phyloP scores from a whole-genome alignment of 2,113 vertebrate species.

The Otolemur garnettii region DNA sequence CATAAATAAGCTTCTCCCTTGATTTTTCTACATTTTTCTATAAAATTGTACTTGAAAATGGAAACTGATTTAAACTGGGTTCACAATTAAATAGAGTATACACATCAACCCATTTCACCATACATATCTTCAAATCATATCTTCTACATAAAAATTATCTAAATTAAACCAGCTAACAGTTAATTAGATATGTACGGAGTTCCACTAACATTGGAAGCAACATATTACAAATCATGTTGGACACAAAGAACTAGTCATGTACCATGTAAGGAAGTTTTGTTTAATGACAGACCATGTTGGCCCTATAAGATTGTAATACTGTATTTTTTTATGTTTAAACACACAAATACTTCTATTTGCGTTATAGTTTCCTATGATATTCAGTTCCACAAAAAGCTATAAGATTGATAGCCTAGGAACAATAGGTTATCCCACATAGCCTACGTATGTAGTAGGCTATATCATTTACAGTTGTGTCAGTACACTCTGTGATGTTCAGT shows the following conservation, averaged over 20 bases:
- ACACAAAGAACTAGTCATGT: background rate
- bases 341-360: background rate
- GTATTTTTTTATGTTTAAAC: background rate
- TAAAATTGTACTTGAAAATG: conserved; percentile 44
- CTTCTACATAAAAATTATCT: conserved; percentile 56
- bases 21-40: conserved; percentile 39
- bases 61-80: conserved; percentile 50
- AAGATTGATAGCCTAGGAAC: background rate
- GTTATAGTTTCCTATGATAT: background rate
- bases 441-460: background rate
- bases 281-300: background rate
- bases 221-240: background rate
- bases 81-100: background rate
- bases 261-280: background rate
- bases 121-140: conserved; percentile 19
- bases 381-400: background rate
- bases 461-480: background rate
- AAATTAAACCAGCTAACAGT: conserved; percentile 41
- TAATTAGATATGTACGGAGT: conserved; percentile 31
- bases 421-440: background rate
- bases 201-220: background rate
- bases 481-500: background rate
- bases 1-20: background rate
- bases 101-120: conserved; percentile 3
- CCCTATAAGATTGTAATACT: background rate